Conservation (phyloP, 1,140 invertebrate genomes). For the Chlorops oryzae region DNA sequence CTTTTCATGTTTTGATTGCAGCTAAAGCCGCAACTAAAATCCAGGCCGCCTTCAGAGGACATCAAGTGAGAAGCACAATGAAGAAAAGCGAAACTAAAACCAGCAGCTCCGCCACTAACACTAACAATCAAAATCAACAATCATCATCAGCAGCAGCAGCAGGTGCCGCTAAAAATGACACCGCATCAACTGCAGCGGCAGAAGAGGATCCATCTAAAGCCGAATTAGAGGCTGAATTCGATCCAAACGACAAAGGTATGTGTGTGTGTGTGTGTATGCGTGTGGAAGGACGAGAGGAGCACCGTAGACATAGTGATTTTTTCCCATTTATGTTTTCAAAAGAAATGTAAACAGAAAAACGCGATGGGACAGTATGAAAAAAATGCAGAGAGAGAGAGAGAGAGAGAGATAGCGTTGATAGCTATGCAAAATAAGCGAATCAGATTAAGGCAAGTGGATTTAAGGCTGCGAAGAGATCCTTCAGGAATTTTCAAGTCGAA, state of each 20-base stretch:
- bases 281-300: conserved; percentile 1
- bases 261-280: conserved; percentile 49
- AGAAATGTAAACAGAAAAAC: background rate
- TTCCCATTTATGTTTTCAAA: background rate
- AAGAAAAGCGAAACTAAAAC: conserved; percentile 49
- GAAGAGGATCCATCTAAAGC: conserved; percentile 60
- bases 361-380: background rate
- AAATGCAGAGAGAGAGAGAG: background rate
- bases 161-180: conserved; percentile 39
- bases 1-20: conserved; percentile 28
- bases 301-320: background rate
- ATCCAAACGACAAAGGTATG: conserved; percentile 69
- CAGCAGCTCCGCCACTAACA: conserved; percentile 35
- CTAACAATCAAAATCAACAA: too few relatives aligned
- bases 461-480: too few relatives aligned
- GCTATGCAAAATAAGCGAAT: too few relatives aligned
- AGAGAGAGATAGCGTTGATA: background rate
- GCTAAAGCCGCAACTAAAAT: conserved; percentile 63
- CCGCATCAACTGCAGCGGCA: conserved; percentile 21
- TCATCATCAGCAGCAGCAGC: conserved; percentile 22
- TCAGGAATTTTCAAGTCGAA: too few relatives aligned
- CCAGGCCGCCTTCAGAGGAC: conserved; percentile 64
- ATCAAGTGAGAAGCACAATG: conserved; percentile 61
- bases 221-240: conserved; percentile 68
- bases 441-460: too few relatives aligned